Base-by-base conservation (phyloP, 1,140 invertebrate genomes). In the Drosophila pseudoobscura region DNA sequence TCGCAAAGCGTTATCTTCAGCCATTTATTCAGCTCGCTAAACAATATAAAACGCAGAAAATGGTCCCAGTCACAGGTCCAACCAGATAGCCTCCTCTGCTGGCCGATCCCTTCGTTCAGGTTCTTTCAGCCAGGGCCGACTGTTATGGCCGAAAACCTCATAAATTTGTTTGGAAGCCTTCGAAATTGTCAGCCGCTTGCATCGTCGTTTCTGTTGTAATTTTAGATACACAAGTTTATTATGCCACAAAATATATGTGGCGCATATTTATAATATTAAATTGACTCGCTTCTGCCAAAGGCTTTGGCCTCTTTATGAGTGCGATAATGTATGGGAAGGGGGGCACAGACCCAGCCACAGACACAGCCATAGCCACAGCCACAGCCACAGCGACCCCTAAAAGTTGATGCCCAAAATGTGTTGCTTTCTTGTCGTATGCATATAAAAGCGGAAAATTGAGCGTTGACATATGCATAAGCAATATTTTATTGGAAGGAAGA, bases 221-320 rank as follows among this genome's bases (percentile, higher is more conserved):
- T 87, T 87, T 87, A 88, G 83, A 88, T 87, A 87, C 75, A 88
- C 83, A 83, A 83, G 75, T 88, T 88, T 88, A 88, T 88, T 87
- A 88, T 87, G 78, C 78, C 83, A 87, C 82, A 85, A 85, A 85
- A 85, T 87, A 87, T 69, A 75, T 75, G 73, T 59, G 82, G 64
- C 58, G 82, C 82, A 85, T 85, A 85, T 85, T 85, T 85, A 85
- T 87, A 85, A 82, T 87, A 85, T 82, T 87, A 87, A 87, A 85
- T 87, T 87, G 82, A 85, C 74, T 80, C 52, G 52, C 61, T 47
- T 39, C 50, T 13, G 54, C 52, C 53, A 15, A 9, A 24, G 64
- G 47, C 61, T 43, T 51, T 45, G n/a, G 26, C 50, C 61, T 35
- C 43, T 75, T 85, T 85, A 85, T 68, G 80, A 62, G 62, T 62